phyloP scores from a whole-genome alignment of 2,797 vertebrate species.

The Premnoplex brunnescens region DNA sequence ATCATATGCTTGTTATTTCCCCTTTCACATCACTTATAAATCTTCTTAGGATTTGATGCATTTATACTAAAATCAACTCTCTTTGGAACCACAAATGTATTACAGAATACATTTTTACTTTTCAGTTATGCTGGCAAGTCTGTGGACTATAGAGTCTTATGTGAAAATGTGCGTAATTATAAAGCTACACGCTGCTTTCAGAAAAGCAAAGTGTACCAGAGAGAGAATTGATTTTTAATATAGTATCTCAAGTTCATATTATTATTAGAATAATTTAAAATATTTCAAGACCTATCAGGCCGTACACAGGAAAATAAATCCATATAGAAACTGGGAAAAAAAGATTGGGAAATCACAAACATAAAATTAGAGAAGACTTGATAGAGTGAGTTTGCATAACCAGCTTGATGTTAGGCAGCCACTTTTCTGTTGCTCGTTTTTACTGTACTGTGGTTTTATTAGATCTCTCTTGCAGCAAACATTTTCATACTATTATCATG shows the following conservation, averaged over 20 bases:
- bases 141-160: background rate
- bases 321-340: constrained; percentile 1
- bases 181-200: background rate
- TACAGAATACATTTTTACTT: background rate
- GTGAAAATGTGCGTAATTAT: background rate
- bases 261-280: background rate
- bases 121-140: background rate
- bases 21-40: constrained; percentile 33
- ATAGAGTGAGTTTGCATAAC: constrained; percentile 71
- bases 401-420: constrained; percentile 76
- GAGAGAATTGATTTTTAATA: constrained; percentile 6
- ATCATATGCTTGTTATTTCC: constrained; percentile 78
- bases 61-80: constrained; percentile 13
- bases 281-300: constrained; percentile 12
- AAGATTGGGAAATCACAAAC: constrained; percentile 78
- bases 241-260: background rate
- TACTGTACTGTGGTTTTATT: constrained; percentile 26
- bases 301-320: background rate
- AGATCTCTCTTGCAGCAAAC: constrained; percentile 47
- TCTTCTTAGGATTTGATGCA: background rate
- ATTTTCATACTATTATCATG: constrained; percentile 15
- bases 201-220: background rate
- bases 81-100: background rate
- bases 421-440: constrained; percentile 38
- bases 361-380: constrained; percentile 73